Conservation (phyloP, 53 echinoderm and acorn worm species). For the Astropecten irregularis region DNA sequence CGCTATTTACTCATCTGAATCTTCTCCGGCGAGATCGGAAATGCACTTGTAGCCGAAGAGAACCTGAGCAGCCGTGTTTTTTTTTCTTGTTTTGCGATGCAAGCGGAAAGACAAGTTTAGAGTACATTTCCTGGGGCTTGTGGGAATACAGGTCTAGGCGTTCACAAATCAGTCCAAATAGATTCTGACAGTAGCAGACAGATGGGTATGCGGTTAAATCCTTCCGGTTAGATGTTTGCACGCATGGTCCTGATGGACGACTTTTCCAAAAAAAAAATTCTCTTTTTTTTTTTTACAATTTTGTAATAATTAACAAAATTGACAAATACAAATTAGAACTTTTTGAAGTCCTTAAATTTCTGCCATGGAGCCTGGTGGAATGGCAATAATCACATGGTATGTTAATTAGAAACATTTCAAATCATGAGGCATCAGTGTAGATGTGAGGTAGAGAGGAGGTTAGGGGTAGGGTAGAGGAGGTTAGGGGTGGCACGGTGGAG, state of each 20-base stretch:
- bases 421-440: too few relatives aligned
- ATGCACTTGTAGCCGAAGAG: not conserved
- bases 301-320: too few relatives aligned
- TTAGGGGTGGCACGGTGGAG: too few relatives aligned
- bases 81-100: not conserved
- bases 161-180: not conserved
- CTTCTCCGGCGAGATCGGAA: not conserved
- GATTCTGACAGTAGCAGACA: conserved; percentile 7
- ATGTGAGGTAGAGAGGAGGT: too few relatives aligned
- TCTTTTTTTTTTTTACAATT: not conserved
- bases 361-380: too few relatives aligned
- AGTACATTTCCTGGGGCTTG: conserved; percentile 37
- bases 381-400: too few relatives aligned
- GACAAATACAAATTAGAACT: too few relatives aligned
- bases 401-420: too few relatives aligned
- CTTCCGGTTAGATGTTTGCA: conserved; percentile 10
- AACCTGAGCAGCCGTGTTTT: too few relatives aligned
- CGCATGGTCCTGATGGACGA: not conserved
- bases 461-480: too few relatives aligned
- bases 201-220: conserved; percentile 17
- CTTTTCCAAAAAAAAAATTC: not conserved
- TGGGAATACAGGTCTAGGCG: not conserved
- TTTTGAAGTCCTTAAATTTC: too few relatives aligned
- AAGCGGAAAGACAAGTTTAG: conserved; percentile 27
- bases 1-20: conserved; percentile 34